Conservation (phyloP, 2,113 vertebrate genomes). For the Xenus cinereus region DNA sequence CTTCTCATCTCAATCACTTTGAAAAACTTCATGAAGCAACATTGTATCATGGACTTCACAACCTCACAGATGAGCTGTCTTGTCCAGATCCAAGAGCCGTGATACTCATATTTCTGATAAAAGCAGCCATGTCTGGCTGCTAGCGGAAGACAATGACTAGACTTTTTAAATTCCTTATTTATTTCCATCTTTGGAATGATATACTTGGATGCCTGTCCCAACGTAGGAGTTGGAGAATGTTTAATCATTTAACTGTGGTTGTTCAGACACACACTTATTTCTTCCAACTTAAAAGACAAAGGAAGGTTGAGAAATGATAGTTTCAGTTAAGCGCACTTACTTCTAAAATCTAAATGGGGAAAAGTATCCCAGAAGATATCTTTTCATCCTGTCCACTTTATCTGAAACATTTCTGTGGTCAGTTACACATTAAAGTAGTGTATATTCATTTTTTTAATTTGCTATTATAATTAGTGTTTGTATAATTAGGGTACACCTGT, state of each 20-base stretch:
- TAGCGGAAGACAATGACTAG: neutral
- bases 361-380: neutral
- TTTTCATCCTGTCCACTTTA: neutral
- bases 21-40: neutral
- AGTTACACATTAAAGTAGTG: neutral
- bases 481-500: neutral
- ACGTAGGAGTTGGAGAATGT: neutral
- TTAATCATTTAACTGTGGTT: neutral
- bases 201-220: neutral
- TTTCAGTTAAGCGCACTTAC: neutral
- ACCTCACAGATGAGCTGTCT: neutral
- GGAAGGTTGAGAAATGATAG: neutral
- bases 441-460: neutral
- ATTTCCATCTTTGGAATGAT: neutral
- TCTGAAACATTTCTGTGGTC: neutral
- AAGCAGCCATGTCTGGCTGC: neutral
- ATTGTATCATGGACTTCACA: neutral
- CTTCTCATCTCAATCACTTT: neutral
- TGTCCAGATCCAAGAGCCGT: neutral
- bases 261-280: neutral
- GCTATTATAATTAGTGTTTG: neutral
- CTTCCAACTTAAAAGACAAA: neutral
- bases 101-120: neutral
- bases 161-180: neutral
- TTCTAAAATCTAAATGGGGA: neutral